Conservation (phyloP, 2,797 vertebrate genomes). For the Podargus strigoides region DNA sequence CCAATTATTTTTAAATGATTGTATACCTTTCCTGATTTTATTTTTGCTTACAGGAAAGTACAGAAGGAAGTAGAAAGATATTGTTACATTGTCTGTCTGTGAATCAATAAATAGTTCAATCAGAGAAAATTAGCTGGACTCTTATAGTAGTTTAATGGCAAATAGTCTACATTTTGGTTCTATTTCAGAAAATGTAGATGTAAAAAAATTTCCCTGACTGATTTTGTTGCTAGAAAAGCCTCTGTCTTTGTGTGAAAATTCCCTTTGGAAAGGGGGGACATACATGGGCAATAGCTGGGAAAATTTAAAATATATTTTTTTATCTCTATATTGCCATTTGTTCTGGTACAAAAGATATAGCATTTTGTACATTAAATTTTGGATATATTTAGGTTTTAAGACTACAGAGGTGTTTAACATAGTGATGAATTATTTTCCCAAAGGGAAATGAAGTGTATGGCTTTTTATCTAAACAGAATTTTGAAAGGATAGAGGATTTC, state of each 20-base stretch:
- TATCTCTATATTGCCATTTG: not conserved
- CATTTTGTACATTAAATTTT: not conserved
- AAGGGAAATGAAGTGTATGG: not conserved
- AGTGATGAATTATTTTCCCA: not conserved
- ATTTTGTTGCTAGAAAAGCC: not conserved
- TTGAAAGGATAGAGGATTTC: not conserved
- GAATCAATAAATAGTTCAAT: not conserved
- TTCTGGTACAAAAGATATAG: not conserved
- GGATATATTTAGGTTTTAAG: not conserved
- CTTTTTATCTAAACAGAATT: not conserved
- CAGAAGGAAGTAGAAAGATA: not conserved
- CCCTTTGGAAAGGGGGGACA: not conserved
- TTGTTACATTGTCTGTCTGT: not conserved
- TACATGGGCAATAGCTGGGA: not conserved
- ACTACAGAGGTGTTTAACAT: not conserved
- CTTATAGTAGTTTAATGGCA: not conserved
- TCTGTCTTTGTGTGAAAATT: not conserved
- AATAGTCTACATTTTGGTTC: not conserved
- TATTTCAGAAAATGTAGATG: not conserved
- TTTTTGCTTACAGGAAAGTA: not conserved
- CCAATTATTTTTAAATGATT: not conserved
- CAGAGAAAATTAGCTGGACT: too few species aligned
- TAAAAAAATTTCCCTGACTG: not conserved
- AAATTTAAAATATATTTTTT: not conserved
- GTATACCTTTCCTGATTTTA: not conserved